Evolutionary conservation across 1,140 invertebrate species (phyloP).

Genomic region (Paraescarpia echinospica): DNA sequence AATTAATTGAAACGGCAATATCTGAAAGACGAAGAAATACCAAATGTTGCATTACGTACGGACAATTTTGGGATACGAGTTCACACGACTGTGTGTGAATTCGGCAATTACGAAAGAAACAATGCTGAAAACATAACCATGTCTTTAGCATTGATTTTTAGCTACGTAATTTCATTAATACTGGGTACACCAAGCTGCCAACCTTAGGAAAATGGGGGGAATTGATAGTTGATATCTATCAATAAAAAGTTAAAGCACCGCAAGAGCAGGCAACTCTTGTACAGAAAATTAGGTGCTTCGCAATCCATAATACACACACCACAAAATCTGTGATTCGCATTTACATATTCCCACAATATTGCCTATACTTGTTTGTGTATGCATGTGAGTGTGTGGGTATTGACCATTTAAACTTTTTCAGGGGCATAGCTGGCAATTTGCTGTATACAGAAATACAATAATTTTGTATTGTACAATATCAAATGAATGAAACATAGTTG

Average conservation of each 20-base stretch:
- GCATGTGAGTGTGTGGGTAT: background rate
- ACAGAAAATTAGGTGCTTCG: background rate
- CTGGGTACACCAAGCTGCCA: constrained; percentile 3
- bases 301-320: background rate
- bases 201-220: background rate
- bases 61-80: background rate
- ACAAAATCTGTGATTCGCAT: background rate
- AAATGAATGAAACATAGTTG: background rate
- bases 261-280: background rate
- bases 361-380: constrained; percentile 1
- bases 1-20: background rate
- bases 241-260: background rate
- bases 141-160: background rate
- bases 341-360: background rate
- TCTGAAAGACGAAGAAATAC: background rate
- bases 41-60: background rate
- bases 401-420: background rate
- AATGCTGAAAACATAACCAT: background rate
- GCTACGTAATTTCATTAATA: background rate
- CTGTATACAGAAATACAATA: background rate
- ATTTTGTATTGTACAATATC: background rate
- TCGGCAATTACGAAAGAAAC: background rate
- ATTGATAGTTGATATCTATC: background rate
- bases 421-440: background rate
- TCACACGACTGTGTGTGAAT: background rate